A percentile compares a stretch with the other conserved stretches of the same genome.
Evolutionary conservation across 1,140 invertebrate genomes (phyloP).

Genomic region (Drosophila sturtevanti): DNA sequence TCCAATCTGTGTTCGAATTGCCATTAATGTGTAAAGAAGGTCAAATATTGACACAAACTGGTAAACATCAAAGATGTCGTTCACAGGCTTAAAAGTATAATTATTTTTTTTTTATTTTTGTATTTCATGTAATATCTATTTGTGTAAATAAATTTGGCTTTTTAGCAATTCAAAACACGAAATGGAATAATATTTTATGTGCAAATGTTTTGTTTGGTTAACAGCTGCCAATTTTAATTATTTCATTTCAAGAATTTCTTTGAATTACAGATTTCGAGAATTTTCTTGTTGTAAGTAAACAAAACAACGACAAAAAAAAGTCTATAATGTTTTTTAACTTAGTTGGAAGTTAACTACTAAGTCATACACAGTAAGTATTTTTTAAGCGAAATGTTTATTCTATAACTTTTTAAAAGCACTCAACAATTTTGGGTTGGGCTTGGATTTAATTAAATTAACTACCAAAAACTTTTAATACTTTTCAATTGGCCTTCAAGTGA

Average conservation of each 20-base stretch:
- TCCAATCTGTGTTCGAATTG: conserved; percentile 24
- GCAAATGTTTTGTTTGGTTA: neutral
- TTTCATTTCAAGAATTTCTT: neutral
- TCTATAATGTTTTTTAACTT: too few species aligned
- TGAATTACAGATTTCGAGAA: neutral
- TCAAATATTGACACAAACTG: neutral
- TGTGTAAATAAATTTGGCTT: neutral
- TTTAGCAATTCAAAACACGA: neutral
- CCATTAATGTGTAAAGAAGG: conserved; percentile 18
- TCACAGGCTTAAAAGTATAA: conserved; percentile 6
- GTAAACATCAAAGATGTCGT: conserved; percentile 23
- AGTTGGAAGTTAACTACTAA: too few species aligned
- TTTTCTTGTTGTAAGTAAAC: too few species aligned
- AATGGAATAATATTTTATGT: neutral
- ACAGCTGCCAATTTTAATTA: neutral
- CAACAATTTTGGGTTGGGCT: too few species aligned
- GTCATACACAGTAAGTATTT: too few species aligned
- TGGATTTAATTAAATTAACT: too few species aligned
- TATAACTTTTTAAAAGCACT: too few species aligned
- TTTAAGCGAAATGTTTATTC: too few species aligned
- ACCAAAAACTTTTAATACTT: too few species aligned
- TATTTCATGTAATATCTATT: neutral
- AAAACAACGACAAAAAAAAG: too few species aligned
- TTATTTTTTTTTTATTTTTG: neutral
- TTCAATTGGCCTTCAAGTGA: too few species aligned